Conservation (phyloP, 2,113 vertebrate genomes). For the Bos javanicus region DNA sequence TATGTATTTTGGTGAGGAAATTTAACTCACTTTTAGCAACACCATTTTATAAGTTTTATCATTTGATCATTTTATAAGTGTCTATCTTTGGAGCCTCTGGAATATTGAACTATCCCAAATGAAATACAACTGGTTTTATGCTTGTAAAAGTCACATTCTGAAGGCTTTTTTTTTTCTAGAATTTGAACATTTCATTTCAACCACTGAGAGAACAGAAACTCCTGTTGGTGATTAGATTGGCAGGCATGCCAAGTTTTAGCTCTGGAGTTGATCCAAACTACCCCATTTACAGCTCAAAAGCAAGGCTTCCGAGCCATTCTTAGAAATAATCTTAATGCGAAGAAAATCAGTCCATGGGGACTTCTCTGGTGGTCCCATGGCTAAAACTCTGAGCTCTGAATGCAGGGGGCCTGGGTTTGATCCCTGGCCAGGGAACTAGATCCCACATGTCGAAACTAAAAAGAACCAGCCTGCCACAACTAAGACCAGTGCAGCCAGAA, state of each 20-base stretch:
- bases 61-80: conserved; percentile 7
- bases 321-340: background rate
- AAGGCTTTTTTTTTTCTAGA: background rate
- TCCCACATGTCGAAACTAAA: rapidly evolving
- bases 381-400: background rate
- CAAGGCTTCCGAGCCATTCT: background rate
- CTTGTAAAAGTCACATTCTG: conserved; percentile 21
- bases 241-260: background rate
- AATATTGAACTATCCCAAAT: background rate
- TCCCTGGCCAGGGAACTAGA: background rate
- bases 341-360: background rate
- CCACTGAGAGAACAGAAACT: background rate
- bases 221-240: background rate
- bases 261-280: background rate
- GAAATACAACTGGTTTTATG: background rate
- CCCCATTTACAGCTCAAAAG: background rate
- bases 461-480: background rate
- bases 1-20: background rate
- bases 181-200: background rate
- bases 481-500: background rate
- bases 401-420: background rate
- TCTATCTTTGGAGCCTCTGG: background rate
- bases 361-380: background rate
- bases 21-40: background rate
- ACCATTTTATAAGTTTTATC: conserved; percentile 4